Percentiles rank a stretch among this genome's conserved stretches.
These are phyloP conservation scores for Episyrphus balteatus DNA, from an alignment of 1,140 invertebrate species.

Conservation along the genomic window DNA sequence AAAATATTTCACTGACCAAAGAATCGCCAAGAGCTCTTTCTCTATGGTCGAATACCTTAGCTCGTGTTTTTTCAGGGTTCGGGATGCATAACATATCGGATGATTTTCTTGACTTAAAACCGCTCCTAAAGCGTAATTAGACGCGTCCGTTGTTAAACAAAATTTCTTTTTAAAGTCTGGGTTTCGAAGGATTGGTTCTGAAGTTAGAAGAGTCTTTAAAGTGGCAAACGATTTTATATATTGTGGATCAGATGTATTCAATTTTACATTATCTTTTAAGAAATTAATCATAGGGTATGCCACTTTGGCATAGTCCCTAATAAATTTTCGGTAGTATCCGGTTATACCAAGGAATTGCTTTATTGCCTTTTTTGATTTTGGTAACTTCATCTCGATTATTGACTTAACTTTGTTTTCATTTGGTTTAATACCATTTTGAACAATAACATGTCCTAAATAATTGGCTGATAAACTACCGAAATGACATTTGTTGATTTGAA, in stretches of 20 bases:
- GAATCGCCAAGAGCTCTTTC: constrained; percentile 5
- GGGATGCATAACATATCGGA: constrained; percentile 14
- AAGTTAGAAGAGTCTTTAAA: constrained; percentile 3
- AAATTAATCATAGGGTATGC: too few species aligned
- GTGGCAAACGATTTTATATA: constrained; percentile 8
- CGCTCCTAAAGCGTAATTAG: constrained; percentile 7
- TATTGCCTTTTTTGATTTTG: constrained; percentile 9
- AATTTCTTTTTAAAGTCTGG: constrained; percentile 8
- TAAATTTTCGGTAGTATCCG: constrained; percentile 10
- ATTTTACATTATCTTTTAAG: constrained; percentile 10
- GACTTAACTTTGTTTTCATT: constrained; percentile 12
- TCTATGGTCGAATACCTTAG: constrained; percentile 2
- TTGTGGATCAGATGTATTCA: too few species aligned
- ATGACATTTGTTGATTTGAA: constrained; percentile 7
- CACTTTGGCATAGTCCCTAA: constrained; percentile 12
- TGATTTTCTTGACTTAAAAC: constrained; percentile 6
- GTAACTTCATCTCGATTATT: constrained; percentile 9
- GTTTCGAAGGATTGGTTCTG: background rate
- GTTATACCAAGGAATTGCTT: constrained; percentile 8
- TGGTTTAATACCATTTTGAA: constrained; percentile 7
- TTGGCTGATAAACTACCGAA: constrained; percentile 4
- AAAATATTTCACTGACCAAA: constrained; percentile 3
- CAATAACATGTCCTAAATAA: constrained; percentile 10
- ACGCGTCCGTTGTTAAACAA: constrained; percentile 14
- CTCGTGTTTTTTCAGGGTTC: constrained; percentile 2